Conservation (phyloP, 2,888 invertebrate species). For the Nymphalis polychloros region DNA sequence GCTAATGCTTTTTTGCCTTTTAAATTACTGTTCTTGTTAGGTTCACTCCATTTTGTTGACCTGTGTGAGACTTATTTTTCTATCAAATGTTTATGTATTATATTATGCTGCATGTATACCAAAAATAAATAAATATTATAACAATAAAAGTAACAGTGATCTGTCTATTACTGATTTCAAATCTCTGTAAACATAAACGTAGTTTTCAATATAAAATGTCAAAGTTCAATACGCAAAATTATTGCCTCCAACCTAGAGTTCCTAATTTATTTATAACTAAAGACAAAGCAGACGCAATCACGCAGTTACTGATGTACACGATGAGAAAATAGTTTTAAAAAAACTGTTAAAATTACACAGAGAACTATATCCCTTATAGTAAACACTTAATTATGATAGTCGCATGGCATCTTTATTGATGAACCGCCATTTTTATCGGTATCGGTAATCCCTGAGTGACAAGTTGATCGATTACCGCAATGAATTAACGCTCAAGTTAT, state of each 20-base stretch:
- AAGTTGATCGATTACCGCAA: constrained; percentile 36
- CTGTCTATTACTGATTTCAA: too few species aligned
- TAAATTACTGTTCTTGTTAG: too few species aligned
- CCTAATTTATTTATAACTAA: constrained; percentile 35
- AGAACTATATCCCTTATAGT: not conserved
- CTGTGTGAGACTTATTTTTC: too few species aligned
- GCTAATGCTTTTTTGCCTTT: too few species aligned
- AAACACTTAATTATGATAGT: not conserved
- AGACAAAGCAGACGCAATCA: constrained; percentile 27
- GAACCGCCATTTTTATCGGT: constrained; percentile 18
- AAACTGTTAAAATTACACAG: not conserved
- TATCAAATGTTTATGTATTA: too few species aligned
- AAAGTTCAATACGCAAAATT: constrained; percentile 1
- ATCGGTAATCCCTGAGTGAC: constrained; percentile 35
- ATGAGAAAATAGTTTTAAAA: not conserved
- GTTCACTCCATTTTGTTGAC: too few species aligned
- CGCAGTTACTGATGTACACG: constrained; percentile 13
- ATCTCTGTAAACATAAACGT: too few species aligned
- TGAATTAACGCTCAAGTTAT: constrained; percentile 27
- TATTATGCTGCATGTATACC: too few species aligned
- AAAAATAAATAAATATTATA: too few species aligned
- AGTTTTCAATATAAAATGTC: not conserved
- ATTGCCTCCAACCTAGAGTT: constrained; percentile 29
- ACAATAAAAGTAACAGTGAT: too few species aligned
- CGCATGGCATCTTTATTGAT: not conserved